phyloP scores from a whole-genome alignment of 1,140 invertebrate species.

The Luehdorfia chinensis region DNA sequence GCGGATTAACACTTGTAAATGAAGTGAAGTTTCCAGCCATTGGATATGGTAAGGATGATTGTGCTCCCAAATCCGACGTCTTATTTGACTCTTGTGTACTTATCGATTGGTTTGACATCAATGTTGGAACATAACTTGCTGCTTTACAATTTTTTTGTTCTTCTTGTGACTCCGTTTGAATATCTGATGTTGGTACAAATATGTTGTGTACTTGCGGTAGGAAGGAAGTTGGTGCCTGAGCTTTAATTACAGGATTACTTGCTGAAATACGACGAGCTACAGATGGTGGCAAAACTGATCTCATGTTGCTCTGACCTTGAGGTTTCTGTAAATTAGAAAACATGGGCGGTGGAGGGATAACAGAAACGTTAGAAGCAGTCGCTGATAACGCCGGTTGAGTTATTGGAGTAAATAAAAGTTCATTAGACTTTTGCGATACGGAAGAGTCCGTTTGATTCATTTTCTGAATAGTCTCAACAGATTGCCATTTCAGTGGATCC shows the following conservation, averaged over 20 bases:
- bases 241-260: constrained; percentile 51
- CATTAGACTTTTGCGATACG: constrained; percentile 6
- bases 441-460: constrained; percentile 7
- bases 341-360: constrained; percentile 67
- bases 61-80: neutral
- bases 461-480: constrained; percentile 1
- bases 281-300: constrained; percentile 57
- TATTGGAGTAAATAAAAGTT: neutral
- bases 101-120: neutral
- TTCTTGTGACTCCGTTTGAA: neutral
- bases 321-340: constrained; percentile 46
- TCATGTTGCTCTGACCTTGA: constrained; percentile 32
- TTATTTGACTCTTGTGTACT: neutral
- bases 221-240: constrained; percentile 22
- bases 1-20: neutral
- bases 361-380: constrained; percentile 18
- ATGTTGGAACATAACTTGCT: neutral
- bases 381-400: constrained; percentile 11
- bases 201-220: constrained; percentile 38
- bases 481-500: neutral
- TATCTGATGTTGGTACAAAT: constrained; percentile 40
- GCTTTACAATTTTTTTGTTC: neutral
- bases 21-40: neutral
- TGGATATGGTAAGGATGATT: neutral
- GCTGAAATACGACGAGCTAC: constrained; percentile 54